These are phyloP conservation scores for Peromyscus leucopus DNA, from an alignment of 2,113 vertebrate genomes.

Conservation along the genomic window DNA sequence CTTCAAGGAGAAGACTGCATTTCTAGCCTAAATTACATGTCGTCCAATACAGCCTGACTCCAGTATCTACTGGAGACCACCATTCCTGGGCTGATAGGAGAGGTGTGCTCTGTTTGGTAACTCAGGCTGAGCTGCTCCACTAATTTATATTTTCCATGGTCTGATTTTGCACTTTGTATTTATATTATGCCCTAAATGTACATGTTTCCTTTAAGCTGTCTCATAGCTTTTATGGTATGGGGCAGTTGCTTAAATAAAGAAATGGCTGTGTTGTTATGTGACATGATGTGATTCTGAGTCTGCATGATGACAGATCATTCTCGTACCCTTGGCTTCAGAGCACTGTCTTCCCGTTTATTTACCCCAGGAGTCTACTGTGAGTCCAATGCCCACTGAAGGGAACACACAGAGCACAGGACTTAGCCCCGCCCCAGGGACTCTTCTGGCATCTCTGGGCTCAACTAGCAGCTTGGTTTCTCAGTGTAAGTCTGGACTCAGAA, in stretches of 20 bases:
- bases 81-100: background rate
- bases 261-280: background rate
- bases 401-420: background rate
- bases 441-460: background rate
- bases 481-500: background rate
- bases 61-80: background rate
- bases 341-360: background rate
- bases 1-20: background rate
- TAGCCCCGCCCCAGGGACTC: background rate
- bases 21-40: background rate
- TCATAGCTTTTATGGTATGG: background rate
- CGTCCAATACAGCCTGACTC: background rate
- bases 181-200: background rate
- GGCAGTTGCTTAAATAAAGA: slow-evolving; percentile 44
- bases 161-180: slow-evolving; percentile 68
- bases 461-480: background rate
- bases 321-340: background rate
- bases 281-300: background rate
- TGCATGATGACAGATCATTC: accelerated
- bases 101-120: background rate
- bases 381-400: background rate
- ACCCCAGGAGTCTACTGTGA: background rate
- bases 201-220: background rate
- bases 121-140: background rate
- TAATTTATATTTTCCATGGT: slow-evolving; percentile 61